These are phyloP conservation scores for Hemithea aestivaria DNA, from an alignment of 2,888 invertebrate species.

Conservation along the genomic window DNA sequence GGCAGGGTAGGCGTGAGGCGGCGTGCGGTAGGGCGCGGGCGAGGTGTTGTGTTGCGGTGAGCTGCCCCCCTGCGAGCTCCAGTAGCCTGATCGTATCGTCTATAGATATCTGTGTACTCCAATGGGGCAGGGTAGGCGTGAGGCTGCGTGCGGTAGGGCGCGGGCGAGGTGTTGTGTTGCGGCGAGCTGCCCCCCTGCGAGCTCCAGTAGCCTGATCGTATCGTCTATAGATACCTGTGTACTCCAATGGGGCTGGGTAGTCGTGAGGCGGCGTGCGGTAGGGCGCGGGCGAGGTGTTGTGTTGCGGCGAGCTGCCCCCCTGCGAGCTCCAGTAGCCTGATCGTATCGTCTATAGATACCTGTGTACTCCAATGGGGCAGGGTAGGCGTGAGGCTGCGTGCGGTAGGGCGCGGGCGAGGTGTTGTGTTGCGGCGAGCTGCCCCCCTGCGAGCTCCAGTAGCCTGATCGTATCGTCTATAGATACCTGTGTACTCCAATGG, in stretches of 20 bases:
- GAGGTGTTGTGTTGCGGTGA: constrained; percentile 65
- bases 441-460: no score
- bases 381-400: constrained; percentile 68
- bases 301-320: no score
- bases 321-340: constrained; percentile 67
- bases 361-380: no score
- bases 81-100: constrained; percentile 64
- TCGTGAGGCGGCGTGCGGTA: constrained; percentile 71
- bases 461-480: no score
- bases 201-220: constrained; percentile 66
- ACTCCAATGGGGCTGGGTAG: constrained; percentile 65
- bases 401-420: constrained; percentile 68
- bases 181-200: constrained; percentile 64
- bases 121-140: constrained; percentile 68
- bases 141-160: constrained; percentile 68
- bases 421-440: no score
- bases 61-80: constrained; percentile 63
- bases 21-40: constrained; percentile 67
- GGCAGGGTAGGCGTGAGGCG: constrained; percentile 68
- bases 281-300: constrained; percentile 63
- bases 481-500: no score
- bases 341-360: constrained; percentile 66
- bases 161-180: constrained; percentile 61
- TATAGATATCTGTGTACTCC: constrained; percentile 68
- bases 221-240: constrained; percentile 67